Evolutionary conservation across 2,113 vertebrate species (phyloP).

Genomic region (Petrocephalus zakoni): DNA sequence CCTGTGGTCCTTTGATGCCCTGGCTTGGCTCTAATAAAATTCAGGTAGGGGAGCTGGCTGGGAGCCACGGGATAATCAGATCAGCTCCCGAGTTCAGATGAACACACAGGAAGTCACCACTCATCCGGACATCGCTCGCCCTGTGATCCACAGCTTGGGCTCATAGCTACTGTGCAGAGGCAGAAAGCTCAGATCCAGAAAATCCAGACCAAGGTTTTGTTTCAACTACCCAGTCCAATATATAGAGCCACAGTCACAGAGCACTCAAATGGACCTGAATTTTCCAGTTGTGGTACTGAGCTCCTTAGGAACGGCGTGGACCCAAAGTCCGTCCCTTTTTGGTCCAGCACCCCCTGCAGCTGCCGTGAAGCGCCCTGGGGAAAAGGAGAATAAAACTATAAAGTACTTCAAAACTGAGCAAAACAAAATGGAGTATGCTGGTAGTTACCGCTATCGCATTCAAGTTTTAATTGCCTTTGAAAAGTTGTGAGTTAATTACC

Average conservation of each 20-base stretch:
- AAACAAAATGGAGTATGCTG: neutral
- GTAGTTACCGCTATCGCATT: neutral
- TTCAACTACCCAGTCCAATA: neutral
- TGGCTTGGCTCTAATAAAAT: neutral
- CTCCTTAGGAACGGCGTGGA: neutral
- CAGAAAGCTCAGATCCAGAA: neutral
- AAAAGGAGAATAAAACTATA: neutral
- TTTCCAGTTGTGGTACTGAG: neutral
- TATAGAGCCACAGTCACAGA: neutral
- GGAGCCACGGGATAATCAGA: neutral
- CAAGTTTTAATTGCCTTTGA: slow-evolving; percentile 22
- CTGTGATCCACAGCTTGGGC: neutral
- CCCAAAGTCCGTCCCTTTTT: neutral
- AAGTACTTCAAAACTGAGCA: neutral
- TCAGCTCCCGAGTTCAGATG: neutral
- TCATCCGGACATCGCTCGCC: neutral
- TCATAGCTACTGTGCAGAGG: neutral
- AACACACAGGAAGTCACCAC: neutral
- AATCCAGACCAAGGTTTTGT: neutral
- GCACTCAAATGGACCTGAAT: neutral
- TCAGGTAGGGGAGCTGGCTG: neutral
- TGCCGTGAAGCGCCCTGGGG: no score
- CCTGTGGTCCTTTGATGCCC: neutral
- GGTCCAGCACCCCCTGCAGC: neutral
- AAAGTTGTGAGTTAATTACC: slow-evolving; percentile 12